These are phyloP conservation scores for Tetropium fuscum DNA, from an alignment of 2,888 invertebrate species.

Conservation along the genomic window DNA sequence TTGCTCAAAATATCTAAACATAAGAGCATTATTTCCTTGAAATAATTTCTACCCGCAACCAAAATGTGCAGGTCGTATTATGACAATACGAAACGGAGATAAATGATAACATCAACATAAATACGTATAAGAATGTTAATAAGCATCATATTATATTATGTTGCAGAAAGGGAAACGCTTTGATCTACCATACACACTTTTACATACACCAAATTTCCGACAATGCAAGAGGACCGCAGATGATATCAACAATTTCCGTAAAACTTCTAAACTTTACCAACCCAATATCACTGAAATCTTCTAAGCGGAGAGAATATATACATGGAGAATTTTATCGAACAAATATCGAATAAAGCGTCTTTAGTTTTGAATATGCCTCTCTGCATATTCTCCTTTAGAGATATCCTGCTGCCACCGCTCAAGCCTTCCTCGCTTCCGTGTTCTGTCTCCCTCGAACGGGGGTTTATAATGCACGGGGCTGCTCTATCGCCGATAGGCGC, in stretches of 20 bases:
- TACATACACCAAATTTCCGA: too few species aligned
- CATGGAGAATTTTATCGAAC: constrained; percentile 6
- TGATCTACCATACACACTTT: too few species aligned
- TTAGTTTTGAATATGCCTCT: constrained; percentile 1
- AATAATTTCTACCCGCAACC: too few species aligned
- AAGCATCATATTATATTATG: too few species aligned
- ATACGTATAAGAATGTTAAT: too few species aligned
- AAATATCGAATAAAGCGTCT: not conserved
- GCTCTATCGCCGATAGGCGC: not conserved
- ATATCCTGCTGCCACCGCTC: not conserved
- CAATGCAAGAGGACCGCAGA: not conserved
- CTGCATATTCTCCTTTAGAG: not conserved
- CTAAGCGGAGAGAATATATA: not conserved
- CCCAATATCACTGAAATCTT: too few species aligned
- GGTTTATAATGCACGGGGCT: not conserved
- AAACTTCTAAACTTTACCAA: not conserved
- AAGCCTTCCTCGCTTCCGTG: not conserved
- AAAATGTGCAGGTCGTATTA: too few species aligned
- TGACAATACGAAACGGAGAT: too few species aligned
- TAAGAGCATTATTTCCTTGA: too few species aligned
- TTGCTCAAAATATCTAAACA: too few species aligned
- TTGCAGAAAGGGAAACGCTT: too few species aligned
- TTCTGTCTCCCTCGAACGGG: not conserved
- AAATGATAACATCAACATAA: too few species aligned
- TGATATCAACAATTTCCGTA: not conserved